Percentiles rank a stretch among this genome's conserved stretches.
Evolutionary conservation across 2,888 invertebrate species (phyloP).

Genomic region (Polylopha cassiicola): DNA sequence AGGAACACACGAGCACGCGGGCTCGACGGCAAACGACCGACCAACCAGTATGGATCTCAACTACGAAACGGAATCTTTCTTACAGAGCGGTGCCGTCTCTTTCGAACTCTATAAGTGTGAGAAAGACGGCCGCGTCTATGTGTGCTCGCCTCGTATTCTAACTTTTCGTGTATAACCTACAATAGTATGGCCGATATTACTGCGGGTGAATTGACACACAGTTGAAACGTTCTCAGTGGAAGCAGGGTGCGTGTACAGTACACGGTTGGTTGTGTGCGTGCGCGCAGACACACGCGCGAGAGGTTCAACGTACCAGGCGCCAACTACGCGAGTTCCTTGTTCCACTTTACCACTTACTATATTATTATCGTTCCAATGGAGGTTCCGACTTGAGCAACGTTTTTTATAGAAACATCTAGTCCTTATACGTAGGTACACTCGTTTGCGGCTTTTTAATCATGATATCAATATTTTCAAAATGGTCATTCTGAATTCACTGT

Average conservation of each 20-base stretch:
- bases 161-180: too few relatives aligned
- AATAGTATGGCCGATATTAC: slow-evolving; percentile 13
- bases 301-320: slow-evolving; percentile 74
- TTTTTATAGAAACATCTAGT: slow-evolving; percentile 35
- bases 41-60: too few relatives aligned
- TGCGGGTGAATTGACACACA: too few relatives aligned
- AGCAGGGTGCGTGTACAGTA: slow-evolving; percentile 11
- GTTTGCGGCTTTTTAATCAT: slow-evolving; percentile 3
- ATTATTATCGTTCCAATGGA: slow-evolving; percentile 71
- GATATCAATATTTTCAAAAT: slow-evolving; percentile 3
- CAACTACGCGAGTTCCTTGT: slow-evolving; percentile 75
- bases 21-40: too few relatives aligned
- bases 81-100: slow-evolving; percentile 29
- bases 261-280: slow-evolving; percentile 26
- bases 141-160: slow-evolving; percentile 24
- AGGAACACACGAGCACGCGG: slow-evolving; percentile 32
- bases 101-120: slow-evolving; percentile 26
- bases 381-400: slow-evolving; percentile 52
- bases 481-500: neutral
- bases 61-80: too few relatives aligned
- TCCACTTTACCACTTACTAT: slow-evolving; percentile 75
- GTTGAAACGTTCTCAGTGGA: slow-evolving; percentile 1
- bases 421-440: slow-evolving; percentile 32
- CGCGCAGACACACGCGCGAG: slow-evolving; percentile 41
- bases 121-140: slow-evolving; percentile 32